phyloP scores from a whole-genome alignment of 92 coral and sea anemone species.

The Phenganax subtilis region DNA sequence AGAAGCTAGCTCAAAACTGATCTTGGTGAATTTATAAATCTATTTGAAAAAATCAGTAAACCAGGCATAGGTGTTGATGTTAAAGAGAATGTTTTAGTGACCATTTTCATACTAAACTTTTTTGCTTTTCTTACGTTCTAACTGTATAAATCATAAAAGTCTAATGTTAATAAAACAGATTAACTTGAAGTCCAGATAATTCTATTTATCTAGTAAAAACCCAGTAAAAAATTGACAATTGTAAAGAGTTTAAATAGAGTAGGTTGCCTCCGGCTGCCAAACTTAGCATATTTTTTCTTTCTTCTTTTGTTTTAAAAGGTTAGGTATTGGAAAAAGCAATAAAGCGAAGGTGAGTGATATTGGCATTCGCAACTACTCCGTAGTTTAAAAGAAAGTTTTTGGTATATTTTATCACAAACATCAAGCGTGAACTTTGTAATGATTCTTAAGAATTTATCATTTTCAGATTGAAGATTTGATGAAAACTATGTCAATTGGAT shows the following conservation, averaged over 20 bases:
- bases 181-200: no score
- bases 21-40: no score
- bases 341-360: conserved; percentile 65
- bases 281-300: background rate
- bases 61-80: no score
- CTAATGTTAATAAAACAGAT: no score
- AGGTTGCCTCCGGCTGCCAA: no score
- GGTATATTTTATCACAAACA: background rate
- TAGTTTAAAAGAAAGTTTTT: background rate
- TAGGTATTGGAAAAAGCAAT: conserved; percentile 87
- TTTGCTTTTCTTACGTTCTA: no score
- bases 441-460: background rate
- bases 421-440: background rate
- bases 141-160: no score
- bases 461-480: conserved; percentile 22
- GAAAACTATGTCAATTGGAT: conserved; percentile 21
- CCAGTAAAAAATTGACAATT: background rate
- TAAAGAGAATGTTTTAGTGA: no score
- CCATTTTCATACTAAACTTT: no score
- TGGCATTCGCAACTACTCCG: background rate
- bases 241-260: background rate
- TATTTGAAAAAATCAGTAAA: no score
- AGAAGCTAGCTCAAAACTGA: background rate
- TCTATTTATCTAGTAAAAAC: no score
- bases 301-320: conserved; percentile 44